Evolutionary conservation across 30 jellyfish, hydroid and myxozoan species (phyloP), one percentile per base, ranked within the genome.

Genomic region (Mastigias papua): DNA sequence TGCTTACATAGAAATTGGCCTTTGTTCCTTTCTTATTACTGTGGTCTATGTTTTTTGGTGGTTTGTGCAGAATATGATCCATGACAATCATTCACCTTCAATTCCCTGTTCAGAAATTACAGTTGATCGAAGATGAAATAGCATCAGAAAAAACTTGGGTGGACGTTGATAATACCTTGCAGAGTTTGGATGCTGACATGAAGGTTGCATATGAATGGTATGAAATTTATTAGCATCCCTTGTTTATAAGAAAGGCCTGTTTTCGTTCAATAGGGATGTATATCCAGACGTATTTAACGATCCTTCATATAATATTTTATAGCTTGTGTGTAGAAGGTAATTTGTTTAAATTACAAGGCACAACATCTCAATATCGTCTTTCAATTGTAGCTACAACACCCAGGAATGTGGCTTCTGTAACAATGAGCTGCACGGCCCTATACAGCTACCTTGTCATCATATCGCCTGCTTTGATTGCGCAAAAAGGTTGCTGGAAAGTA

Each of bases 381-480:
- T 65, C 57, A 69, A 69, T 37, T 33, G 28, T 19, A 72, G 78
- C 1, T 37, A 64, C 0, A 35, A 57, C 10, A 31, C 16, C 34
- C 34, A 25, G 7, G 87, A 64, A 13, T 87, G 90, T 68, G 35
- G 73, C 13, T 49, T 42, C 23, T 87, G 90, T 37, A 25, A 22
- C 33, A 62, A 76, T 32, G 34, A 23, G 15, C 22, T 87, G 69
- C 81, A 87, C 1, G 90, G 66, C 30, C 81, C 82, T 26, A 68
- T 87, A 2, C 86, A 70, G 27, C 4, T 87, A 7, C 91, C 95
- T 0, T 86, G 95, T 22, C 69, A 62, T 66, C 91, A 87, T 67
- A 74, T 78, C 60, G 34, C 62, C 17, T 87, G 91, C 67, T 46
- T 49, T 31, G 3, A n/a, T 32, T 87, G 96, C 28, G 69, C 78